A percentile compares a stretch with the other conserved stretches of the same genome.
These are phyloP conservation scores for Coptodon bakossiorum DNA, from an alignment of 2,113 vertebrate species.

Conservation along the genomic window DNA sequence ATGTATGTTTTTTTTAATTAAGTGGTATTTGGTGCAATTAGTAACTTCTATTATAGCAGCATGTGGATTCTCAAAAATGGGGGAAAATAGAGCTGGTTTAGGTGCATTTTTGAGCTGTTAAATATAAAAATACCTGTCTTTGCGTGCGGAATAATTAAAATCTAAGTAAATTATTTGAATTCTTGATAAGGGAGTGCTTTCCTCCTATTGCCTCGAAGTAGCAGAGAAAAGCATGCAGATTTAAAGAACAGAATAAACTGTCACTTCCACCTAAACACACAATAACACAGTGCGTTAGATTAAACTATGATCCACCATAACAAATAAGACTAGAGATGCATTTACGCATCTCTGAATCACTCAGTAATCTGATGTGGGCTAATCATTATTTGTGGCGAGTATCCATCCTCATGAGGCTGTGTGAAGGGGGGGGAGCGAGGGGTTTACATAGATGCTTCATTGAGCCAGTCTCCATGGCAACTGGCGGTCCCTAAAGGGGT, in stretches of 20 bases:
- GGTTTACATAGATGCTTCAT: constrained; percentile 49
- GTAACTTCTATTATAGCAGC: neutral
- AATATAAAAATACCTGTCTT: neutral
- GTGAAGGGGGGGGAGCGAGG: neutral
- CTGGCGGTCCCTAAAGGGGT: constrained; percentile 53
- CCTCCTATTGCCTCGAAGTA: neutral
- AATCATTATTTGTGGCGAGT: constrained; percentile 35
- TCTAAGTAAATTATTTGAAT: neutral
- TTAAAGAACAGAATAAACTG: neutral
- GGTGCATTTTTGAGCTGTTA: neutral
- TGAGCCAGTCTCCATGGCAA: constrained; percentile 69
- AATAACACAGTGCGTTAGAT: neutral
- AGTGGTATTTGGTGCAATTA: neutral
- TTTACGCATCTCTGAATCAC: neutral
- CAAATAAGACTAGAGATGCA: neutral
- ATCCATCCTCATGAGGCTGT: constrained; percentile 28
- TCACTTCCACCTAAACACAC: neutral
- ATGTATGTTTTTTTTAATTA: neutral
- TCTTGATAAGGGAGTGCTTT: neutral
- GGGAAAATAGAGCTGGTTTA: neutral
- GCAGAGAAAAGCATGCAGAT: neutral
- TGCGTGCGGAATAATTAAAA: neutral
- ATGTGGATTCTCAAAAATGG: neutral
- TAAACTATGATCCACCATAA: neutral
- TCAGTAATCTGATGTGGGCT: neutral